A percentile compares a stretch with the other conserved stretches of the same genome.
These are phyloP conservation scores for Aspidiotus destructor DNA, from an alignment of 2,888 invertebrate species.

Conservation along the genomic window DNA sequence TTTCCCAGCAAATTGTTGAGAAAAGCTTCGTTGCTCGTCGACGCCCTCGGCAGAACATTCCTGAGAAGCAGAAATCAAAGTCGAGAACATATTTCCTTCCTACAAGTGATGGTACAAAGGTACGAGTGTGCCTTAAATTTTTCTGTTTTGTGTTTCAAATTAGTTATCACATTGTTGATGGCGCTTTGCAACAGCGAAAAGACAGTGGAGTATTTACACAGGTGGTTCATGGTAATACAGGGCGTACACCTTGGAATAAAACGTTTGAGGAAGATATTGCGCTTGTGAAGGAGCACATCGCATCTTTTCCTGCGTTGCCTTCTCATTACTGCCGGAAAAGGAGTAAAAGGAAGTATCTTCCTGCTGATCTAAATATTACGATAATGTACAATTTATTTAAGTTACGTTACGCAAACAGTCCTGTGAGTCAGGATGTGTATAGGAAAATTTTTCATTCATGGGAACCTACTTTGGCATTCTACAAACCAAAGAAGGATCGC, in stretches of 20 bases:
- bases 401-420: neutral
- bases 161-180: neutral
- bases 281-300: neutral
- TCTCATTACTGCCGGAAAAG: conserved; percentile 2
- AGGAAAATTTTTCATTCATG: neutral
- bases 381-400: neutral
- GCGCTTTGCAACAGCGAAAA: neutral
- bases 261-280: neutral
- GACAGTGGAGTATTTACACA: neutral
- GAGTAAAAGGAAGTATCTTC: neutral
- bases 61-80: neutral
- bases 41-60: neutral
- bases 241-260: neutral
- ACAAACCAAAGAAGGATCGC: neutral
- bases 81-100: neutral
- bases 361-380: neutral
- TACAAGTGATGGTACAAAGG: neutral
- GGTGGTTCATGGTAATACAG: neutral
- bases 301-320: neutral
- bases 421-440: neutral
- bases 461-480: neutral
- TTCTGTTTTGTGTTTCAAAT: neutral
- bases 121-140: neutral
- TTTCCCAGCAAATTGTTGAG: neutral
- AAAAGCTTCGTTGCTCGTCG: neutral